A percentile compares a stretch with the other conserved stretches of the same genome.
phyloP scores from a whole-genome alignment of 1,140 invertebrate genomes.

The Zeugodacus cucurbitae region DNA sequence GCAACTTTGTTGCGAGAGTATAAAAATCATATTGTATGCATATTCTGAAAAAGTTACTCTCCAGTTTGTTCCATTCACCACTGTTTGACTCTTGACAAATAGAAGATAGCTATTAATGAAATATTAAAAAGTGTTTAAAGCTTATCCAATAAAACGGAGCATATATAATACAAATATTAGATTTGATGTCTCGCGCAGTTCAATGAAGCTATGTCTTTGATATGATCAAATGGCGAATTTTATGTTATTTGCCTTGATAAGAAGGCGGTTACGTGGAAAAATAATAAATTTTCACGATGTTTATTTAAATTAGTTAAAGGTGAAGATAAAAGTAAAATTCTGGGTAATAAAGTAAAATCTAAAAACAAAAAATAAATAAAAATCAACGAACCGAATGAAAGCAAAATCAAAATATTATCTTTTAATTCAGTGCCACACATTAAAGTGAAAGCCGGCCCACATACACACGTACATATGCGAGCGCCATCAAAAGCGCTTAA shows the following conservation, averaged over 20 bases:
- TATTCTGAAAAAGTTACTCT: too few species aligned
- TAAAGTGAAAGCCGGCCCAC: neutral
- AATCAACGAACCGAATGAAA: neutral
- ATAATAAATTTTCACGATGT: neutral
- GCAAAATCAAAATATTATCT: slow-evolving; percentile 33
- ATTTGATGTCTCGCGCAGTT: neutral
- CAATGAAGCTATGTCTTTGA: neutral
- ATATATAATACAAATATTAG: neutral
- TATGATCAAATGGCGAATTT: neutral
- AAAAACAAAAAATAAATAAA: neutral
- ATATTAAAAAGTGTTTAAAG: neutral
- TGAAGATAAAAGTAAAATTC: neutral
- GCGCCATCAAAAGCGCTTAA: neutral
- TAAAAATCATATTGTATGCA: too few species aligned
- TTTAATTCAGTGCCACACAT: neutral
- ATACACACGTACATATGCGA: neutral
- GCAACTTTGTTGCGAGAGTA: too few species aligned
- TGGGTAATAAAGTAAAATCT: neutral
- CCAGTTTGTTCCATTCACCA: too few species aligned
- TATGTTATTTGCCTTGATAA: neutral
- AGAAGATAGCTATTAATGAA: neutral
- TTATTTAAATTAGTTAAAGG: slow-evolving; percentile 12
- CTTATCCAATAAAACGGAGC: neutral
- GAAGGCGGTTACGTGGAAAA: neutral
- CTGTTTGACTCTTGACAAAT: too few species aligned